Conservation (phyloP, 2,888 invertebrate genomes). For the Pyrgus malvae region DNA sequence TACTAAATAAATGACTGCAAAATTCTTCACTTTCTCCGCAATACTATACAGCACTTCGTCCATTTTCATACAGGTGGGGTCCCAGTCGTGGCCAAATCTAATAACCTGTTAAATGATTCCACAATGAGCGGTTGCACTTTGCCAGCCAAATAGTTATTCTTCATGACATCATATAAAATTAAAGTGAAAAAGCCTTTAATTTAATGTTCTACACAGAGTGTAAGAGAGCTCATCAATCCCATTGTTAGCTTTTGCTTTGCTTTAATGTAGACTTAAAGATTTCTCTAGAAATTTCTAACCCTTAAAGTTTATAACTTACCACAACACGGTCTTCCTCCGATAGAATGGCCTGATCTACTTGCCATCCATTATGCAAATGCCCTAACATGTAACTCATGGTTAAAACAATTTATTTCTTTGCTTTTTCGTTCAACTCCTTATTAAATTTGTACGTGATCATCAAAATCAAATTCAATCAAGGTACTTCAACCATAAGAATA, state of each 20-base stretch:
- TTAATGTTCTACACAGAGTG: too few species aligned
- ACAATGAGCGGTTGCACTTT: not conserved
- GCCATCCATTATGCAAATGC: conserved; percentile 99
- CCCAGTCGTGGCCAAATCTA: conserved; percentile 99
- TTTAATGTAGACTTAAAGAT: too few species aligned
- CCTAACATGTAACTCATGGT: conserved; percentile 99
- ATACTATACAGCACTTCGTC: conserved; percentile 98
- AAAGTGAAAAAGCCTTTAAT: too few species aligned
- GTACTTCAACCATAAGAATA: too few species aligned
- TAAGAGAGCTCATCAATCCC: too few species aligned
- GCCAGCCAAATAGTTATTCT: too few species aligned
- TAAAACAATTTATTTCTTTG: conserved; percentile 23
- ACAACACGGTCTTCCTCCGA: conserved; percentile 99
- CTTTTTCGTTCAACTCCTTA: too few species aligned
- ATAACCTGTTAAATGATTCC: conserved; percentile 85
- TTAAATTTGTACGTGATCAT: too few species aligned
- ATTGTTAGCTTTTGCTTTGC: too few species aligned
- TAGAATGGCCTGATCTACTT: conserved; percentile 99
- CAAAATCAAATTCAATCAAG: too few species aligned
- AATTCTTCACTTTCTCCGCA: conserved; percentile 99
- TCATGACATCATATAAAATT: too few species aligned
- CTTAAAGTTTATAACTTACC: conserved; percentile 79
- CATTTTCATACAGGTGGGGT: conserved; percentile 99
- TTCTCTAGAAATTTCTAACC: conserved; percentile 13
- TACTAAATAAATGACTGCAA: conserved; percentile 98